Conservation (phyloP, 2,113 vertebrate species). For the Irena cyanogastra region DNA sequence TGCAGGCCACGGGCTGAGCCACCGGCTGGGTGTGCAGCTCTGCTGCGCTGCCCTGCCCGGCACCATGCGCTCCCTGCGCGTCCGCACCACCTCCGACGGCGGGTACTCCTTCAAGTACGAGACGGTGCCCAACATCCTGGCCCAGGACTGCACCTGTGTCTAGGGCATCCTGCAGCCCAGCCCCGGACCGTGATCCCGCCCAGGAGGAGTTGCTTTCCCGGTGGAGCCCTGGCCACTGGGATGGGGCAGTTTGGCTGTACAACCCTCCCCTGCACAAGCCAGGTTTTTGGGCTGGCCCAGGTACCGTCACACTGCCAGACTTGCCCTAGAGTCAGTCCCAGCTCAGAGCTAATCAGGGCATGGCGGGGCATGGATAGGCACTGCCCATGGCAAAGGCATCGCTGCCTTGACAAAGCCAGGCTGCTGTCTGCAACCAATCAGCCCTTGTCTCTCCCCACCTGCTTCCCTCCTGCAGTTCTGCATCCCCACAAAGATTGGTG, state of each 20-base stretch:
- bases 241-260: not conserved
- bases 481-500: rapidly evolving
- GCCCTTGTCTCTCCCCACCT: not conserved
- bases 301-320: not conserved
- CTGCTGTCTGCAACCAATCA: not conserved
- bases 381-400: not conserved
- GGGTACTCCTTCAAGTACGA: constrained; percentile 91
- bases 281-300: not conserved
- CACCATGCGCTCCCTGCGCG: constrained; percentile 83
- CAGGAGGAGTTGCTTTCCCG: not conserved
- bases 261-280: not conserved
- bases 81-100: constrained; percentile 89
- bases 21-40: constrained; percentile 74
- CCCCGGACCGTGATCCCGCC: rapidly evolving
- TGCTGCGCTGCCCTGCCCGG: constrained; percentile 87
- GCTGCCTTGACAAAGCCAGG: not conserved
- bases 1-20: constrained; percentile 42
- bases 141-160: constrained; percentile 87
- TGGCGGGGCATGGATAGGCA: not conserved
- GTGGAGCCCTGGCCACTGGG: not conserved
- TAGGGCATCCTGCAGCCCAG: constrained; percentile 18
- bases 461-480: not conserved
- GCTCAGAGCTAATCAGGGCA: not conserved
- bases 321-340: not conserved
- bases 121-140: constrained; percentile 87